Base-by-base conservation (phyloP, 1,140 invertebrate species). In the Trichoplusia ni region DNA sequence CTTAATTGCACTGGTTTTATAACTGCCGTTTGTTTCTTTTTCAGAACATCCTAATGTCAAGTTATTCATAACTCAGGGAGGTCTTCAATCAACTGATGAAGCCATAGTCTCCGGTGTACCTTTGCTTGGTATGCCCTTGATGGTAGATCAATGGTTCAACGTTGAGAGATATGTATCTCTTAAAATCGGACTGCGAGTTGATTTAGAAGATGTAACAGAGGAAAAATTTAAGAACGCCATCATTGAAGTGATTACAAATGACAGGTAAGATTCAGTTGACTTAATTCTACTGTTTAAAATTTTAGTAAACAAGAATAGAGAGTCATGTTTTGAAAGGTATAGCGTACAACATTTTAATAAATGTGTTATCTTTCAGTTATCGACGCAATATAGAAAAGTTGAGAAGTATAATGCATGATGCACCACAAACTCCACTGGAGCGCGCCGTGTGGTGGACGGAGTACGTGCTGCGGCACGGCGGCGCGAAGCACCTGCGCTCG, bases 11-110 rank as follows among this genome's bases (percentile, higher is more conserved):
- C n/a, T n/a, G n/a, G n/a, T n/a, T n/a, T n/a, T n/a, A n/a, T n/a
- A n/a, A n/a, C n/a, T n/a, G n/a, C n/a, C n/a, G n/a, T n/a, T n/a
- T n/a, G n/a, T n/a, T n/a, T n/a, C 40, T 60, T 4, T 75, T 75
- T 1, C 69, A 80, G 77, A 56, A 31, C 75, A 80, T 65, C 75
- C 75, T 13, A 80, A 81, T 1, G 13, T 81, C 0, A 74, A 72
- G 47, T 16, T 81, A 0, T 81, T 84, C 21, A 74, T 84, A 37
- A 81, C 72, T 1, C 81, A 84, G 73, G 77, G 76, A 38, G 93
- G 93, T 4, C 79, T 91, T 37, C 90, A 92, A 51, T 93, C 93
- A 25, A 79, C 90, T 5, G 91, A 91, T 38, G 93, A 94, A 74
- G 90, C 92, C 0, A 80, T 92, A 0, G 83, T 90, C 47, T 81